Conservation (phyloP, 2,888 invertebrate species). For the Escarpia spicata region DNA sequence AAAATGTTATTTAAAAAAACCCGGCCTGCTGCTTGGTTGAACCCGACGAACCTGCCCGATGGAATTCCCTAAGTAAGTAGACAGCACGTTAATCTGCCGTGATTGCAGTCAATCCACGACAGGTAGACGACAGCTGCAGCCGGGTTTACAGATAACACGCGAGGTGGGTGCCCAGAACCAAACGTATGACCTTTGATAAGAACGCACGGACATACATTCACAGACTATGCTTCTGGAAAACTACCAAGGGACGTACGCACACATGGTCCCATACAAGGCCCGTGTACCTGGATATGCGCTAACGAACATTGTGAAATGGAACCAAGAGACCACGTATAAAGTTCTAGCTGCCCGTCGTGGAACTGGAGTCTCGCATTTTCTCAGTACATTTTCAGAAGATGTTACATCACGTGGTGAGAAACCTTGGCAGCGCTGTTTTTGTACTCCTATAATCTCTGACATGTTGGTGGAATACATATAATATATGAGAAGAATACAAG, state of each 20-base stretch:
- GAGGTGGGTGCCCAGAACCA: not conserved
- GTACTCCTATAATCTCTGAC: no score
- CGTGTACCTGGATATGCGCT: no score
- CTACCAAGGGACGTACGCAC: not conserved
- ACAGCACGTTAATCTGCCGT: no score
- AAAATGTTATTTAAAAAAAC: no score
- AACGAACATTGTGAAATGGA: not conserved
- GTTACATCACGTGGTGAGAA: no score
- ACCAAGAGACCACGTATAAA: not conserved
- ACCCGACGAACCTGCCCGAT: no score
- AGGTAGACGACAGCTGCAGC: not conserved
- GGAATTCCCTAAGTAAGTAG: no score
- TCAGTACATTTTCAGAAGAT: no score
- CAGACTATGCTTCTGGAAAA: not conserved
- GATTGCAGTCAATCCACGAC: not conserved
- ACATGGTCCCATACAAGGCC: not conserved
- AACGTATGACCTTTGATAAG: not conserved
- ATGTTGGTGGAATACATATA: no score
- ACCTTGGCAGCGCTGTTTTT: no score
- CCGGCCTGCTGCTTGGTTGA: no score
- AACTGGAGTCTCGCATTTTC: not conserved
- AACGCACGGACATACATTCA: not conserved
- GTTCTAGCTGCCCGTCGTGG: not conserved
- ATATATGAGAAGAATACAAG: no score
- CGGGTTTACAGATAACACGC: not conserved